These are phyloP conservation scores for Hypotaenidia okinawae DNA, from an alignment of 2,797 vertebrate species.

Conservation along the genomic window DNA sequence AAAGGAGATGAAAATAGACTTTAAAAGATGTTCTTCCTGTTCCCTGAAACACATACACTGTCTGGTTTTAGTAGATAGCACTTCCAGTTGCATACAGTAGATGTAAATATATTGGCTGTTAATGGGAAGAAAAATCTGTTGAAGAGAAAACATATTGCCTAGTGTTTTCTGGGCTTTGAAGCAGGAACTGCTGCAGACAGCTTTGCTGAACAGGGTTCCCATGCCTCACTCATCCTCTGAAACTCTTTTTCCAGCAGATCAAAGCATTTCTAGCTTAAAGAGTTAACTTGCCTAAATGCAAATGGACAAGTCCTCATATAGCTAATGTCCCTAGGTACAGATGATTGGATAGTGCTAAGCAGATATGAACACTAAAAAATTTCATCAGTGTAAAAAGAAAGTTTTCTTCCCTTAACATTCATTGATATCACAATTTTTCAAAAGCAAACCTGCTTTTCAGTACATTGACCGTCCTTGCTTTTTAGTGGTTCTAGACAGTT, in stretches of 20 bases:
- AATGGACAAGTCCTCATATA: background rate
- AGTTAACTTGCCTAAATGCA: background rate
- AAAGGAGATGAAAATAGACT: background rate
- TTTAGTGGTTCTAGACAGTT: background rate
- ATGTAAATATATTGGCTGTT: background rate
- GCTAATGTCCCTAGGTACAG: background rate
- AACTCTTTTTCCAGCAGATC: background rate
- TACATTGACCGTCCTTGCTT: background rate
- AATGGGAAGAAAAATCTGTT: background rate
- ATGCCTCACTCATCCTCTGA: background rate
- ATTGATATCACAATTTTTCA: background rate
- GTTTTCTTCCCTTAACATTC: background rate
- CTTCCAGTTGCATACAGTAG: background rate
- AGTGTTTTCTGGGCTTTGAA: background rate
- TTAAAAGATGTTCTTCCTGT: background rate
- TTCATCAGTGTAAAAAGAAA: background rate
- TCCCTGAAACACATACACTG: background rate
- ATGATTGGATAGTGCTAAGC: background rate
- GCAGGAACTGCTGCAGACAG: background rate
- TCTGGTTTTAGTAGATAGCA: background rate
- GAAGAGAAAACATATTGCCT: background rate
- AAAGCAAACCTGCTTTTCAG: background rate
- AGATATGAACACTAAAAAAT: background rate
- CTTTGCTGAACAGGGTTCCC: background rate
- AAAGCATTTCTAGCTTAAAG: background rate